These are phyloP conservation scores for Bilobella aurantiaca DNA, from an alignment of 1,140 invertebrate genomes.

Conservation along the genomic window DNA sequence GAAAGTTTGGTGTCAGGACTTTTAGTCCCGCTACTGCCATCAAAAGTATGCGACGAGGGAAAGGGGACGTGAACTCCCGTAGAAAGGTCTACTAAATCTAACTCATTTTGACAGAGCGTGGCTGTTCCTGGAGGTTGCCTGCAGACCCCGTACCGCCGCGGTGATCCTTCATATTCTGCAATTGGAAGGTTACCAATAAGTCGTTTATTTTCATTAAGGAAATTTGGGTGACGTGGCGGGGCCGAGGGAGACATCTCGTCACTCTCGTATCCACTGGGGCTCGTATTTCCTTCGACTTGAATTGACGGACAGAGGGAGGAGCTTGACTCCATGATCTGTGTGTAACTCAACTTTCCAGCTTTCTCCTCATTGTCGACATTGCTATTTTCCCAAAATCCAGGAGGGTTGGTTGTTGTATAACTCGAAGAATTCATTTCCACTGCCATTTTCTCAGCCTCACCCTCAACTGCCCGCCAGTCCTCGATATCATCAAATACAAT, in stretches of 20 bases:
- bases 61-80: neutral
- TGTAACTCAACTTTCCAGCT: neutral
- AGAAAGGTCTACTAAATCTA: constrained; percentile 27
- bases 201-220: constrained; percentile 37
- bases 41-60: constrained; percentile 8
- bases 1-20: no score
- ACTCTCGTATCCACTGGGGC: constrained; percentile 33
- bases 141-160: constrained; percentile 53
- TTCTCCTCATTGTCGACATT: constrained; percentile 13
- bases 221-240: constrained; percentile 39
- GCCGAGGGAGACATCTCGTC: constrained; percentile 22
- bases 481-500: constrained; percentile 74
- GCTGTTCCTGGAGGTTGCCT: constrained; percentile 17
- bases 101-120: constrained; percentile 32
- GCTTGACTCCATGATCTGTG: constrained; percentile 1
- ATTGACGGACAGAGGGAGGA: constrained; percentile 25
- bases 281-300: constrained; percentile 23
- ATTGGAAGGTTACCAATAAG: constrained; percentile 77
- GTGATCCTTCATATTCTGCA: constrained; percentile 82
- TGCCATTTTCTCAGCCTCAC: constrained; percentile 17
- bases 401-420: no score
- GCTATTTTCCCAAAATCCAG: no score
- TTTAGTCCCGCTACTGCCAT: no score
- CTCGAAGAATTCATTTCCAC: no score
- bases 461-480: constrained; percentile 44